Base-by-base conservation (phyloP, 2,797 vertebrate genomes). In the Diglossa cyanea region DNA sequence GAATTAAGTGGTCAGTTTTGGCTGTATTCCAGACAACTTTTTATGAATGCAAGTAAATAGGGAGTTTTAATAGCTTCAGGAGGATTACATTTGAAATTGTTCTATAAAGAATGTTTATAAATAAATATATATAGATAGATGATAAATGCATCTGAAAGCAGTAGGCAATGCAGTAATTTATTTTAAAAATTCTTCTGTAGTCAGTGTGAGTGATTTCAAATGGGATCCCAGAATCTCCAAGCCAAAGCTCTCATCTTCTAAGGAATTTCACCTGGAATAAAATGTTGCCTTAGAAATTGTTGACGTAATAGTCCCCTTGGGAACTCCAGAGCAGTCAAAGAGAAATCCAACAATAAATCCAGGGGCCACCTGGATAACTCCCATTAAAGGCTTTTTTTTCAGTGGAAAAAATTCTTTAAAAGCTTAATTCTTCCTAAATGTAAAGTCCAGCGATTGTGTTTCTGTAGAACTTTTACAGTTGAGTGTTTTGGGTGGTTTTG, bases 231-330 rank as follows among this genome's bases (percentile, higher is more conserved):
- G 93, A 94, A 97, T 97, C 91, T 97, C 96, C 97, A 96, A 93
- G 96, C 93, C 93, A 92, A 61, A 78, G 95, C 93, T 97, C 93
- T 97, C 92, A 95, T 97, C 97, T 97, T 97, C 96, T 95, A 68
- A 97, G 97, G 97, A 97, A 97, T 98, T 98, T 97, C 96, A 97
- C 96, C 97, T 98, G 97, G 93, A 97, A 97, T 97, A 97, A 98
- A 98, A 97, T 96, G 97, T 97, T 97, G 97, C 98, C 95, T 96
- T 95, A 96, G 97, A 97, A 98, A 97, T 98, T 98, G 97, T 95
- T 98, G 97, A 97, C 62, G 76, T 98, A 97, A 98, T 96, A 93
- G 97, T 94, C 90, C 98, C 97, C 96, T 94, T 83, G 97, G 97
- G 98, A 95, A 92, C 79, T 81, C 72, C 96, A n/a, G 76, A 97